Evolutionary conservation across 2,113 vertebrate species (phyloP), one percentile per base, ranked within the genome.

Genomic region (Menura novaehollandiae): DNA sequence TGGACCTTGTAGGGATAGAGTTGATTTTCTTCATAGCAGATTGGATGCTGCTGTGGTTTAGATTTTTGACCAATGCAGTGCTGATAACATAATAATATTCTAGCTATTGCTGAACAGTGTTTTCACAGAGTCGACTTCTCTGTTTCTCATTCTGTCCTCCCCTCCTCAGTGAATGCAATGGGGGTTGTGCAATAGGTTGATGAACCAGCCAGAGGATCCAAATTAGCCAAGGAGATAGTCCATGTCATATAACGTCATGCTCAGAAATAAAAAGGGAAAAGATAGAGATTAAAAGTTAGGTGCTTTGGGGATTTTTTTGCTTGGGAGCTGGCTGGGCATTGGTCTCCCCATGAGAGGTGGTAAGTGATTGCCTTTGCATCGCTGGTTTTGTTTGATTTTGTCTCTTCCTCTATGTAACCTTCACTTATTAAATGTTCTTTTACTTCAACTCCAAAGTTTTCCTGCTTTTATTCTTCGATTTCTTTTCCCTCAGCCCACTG

Each of bases 221-320:
- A 79, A 68, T 44, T 46, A 51, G 47, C 5, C 13, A 63, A 32
- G 44, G 41, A 75, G 1, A 8, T 12, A 82, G 8, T 35, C 22
- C 23, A 13, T 22, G 2, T 3, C 13, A 62, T n/a, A 37, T 15
- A 46, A 22, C 0, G 0, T 41, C 16, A 49, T 15, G 12, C 0
- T 20, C 15, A 79, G 52, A 28, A 59, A 44, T 27, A 53, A 52
- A 85, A 73, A 35, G 1, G 8, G 23, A 32, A 24, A 80, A 77
- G 17, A 43, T 9, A 60, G 28, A 83, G 5, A 44, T 85, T 56
- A 76, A 23, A 30, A 14, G 9, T 53, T 71, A 58, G 10, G 15
- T 55, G 14, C 22, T 55, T 60, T 28, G 21, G 5, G 4, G 2
- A 64, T 47, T 49, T 37, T 74, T 72, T 39, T 14, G 0, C 47